Evolutionary conservation across 92 coral and sea anemone genomes (phyloP), one percentile per base, ranked within the genome.

Genomic region (Palythoa grandis): DNA sequence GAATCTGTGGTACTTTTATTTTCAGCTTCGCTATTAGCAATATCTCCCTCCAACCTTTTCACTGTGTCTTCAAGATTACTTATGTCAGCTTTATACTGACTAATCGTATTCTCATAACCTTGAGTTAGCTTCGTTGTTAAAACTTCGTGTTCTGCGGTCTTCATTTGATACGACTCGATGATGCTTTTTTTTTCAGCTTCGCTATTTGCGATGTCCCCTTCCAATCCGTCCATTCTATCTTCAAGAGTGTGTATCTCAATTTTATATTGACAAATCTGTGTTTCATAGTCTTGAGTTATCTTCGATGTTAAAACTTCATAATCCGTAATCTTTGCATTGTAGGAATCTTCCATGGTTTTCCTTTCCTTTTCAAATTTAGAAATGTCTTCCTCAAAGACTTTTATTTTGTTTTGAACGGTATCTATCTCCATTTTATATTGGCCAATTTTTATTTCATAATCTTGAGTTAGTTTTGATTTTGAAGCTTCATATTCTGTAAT

Each of bases 41-140:
- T 58, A 5, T 78, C 70, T 78, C 14, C 65, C n/a, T 57, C 43
- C 17, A 67, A 7, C 13, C 53, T 1, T 38, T 78, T 61, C 20
- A 19, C 16, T 78, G 72, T 39, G 6, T 57, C 15, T 77, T 77
- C 69, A 35, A 77, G 67, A 4, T 25, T 66, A 13, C 11, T 29
- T 57, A 77, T 37, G 17, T 25, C 29, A 20, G 2, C 1, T 12
- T 38, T 23, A 22, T 54, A 56, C 10, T 77, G 82, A 19, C 82
- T 63, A 54, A 77, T 35, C 24, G 29, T 35, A 29, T 43, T 29
- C 20, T 77, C 82, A 14, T 77, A 56, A 5, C 54, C 67, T 39
- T 77, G 82, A 13, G 67, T 29, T 56, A 69, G 19, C 10, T 25
- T 69, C 2, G 74, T 69, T 69, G n/a, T 69, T 69, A 43, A 69